These are phyloP conservation scores for Brachyptera putata DNA, from an alignment of 2,888 invertebrate genomes.

Conservation along the genomic window DNA sequence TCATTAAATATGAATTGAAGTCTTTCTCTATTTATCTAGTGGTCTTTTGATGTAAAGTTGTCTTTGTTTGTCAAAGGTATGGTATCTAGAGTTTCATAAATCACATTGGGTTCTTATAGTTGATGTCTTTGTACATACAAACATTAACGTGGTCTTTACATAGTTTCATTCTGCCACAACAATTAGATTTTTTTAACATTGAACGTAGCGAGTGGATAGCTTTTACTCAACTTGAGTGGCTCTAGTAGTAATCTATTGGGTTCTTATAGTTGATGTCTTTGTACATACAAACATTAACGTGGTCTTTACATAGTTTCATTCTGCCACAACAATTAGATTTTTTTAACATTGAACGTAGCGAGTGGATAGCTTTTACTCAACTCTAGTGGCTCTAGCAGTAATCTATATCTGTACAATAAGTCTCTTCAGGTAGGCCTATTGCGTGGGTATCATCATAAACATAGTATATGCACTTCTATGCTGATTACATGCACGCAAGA, in stretches of 20 bases:
- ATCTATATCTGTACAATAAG: too few relatives aligned
- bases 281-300: neutral
- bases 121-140: neutral
- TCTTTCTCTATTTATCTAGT: conserved; percentile 3
- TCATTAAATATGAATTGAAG: too few relatives aligned
- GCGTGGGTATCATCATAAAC: too few relatives aligned
- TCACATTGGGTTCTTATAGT: neutral
- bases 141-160: neutral
- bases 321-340: neutral
- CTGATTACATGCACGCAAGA: too few relatives aligned
- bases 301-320: neutral
- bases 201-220: neutral
- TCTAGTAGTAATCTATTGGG: too few relatives aligned
- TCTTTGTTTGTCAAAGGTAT: neutral
- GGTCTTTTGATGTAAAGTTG: neutral
- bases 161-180: neutral
- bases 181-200: neutral
- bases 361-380: neutral
- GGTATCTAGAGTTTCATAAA: neutral
- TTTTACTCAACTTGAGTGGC: neutral
- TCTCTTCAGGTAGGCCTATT: too few relatives aligned
- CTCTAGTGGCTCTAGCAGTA: too few relatives aligned
- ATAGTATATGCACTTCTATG: too few relatives aligned
- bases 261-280: neutral
- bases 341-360: neutral